A percentile compares a stretch with the other conserved stretches of the same genome.
Conservation (phyloP, 2,113 vertebrate genomes). For the Scomber colias region DNA sequence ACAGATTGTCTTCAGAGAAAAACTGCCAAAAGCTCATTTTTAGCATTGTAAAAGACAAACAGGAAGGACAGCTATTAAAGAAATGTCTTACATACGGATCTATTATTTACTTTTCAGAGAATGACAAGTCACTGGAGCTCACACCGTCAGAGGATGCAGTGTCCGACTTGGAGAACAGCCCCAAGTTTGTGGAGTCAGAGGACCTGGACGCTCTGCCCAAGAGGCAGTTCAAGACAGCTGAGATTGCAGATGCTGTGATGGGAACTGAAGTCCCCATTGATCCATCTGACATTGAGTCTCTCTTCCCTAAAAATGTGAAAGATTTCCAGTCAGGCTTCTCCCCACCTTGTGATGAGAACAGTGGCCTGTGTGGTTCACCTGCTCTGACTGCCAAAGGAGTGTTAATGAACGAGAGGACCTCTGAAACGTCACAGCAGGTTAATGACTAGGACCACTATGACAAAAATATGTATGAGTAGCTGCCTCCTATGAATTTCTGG, state of each 20-base stretch:
- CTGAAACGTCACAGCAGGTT: conserved; percentile 70
- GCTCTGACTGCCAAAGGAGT: conserved; percentile 7
- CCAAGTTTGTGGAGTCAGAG: conserved; percentile 75
- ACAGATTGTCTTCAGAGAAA: neutral
- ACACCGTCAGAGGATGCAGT: conserved; percentile 52
- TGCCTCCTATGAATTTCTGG: neutral
- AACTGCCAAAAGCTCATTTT: neutral
- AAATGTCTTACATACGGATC: neutral
- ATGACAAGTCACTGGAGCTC: conserved; percentile 49
- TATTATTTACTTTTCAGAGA: conserved; percentile 50
- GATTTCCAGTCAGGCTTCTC: conserved; percentile 69
- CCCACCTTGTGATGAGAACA: conserved; percentile 74
- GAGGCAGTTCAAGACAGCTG: conserved; percentile 85
- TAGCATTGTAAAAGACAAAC: too few species aligned
- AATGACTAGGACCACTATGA: neutral
- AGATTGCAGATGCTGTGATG: conserved; percentile 89
- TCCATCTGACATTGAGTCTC: conserved; percentile 82
- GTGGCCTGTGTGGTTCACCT: conserved; percentile 55
- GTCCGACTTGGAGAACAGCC: conserved; percentile 65
- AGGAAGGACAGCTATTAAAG: neutral
- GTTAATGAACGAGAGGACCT: conserved; percentile 25
- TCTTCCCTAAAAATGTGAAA: conserved; percentile 85
- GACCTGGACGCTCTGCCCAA: conserved; percentile 58
- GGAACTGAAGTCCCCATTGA: conserved; percentile 78
- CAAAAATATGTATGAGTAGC: neutral